Base-by-base conservation (phyloP, 2,113 vertebrate genomes). In the Chaenocephalus aceratus region DNA sequence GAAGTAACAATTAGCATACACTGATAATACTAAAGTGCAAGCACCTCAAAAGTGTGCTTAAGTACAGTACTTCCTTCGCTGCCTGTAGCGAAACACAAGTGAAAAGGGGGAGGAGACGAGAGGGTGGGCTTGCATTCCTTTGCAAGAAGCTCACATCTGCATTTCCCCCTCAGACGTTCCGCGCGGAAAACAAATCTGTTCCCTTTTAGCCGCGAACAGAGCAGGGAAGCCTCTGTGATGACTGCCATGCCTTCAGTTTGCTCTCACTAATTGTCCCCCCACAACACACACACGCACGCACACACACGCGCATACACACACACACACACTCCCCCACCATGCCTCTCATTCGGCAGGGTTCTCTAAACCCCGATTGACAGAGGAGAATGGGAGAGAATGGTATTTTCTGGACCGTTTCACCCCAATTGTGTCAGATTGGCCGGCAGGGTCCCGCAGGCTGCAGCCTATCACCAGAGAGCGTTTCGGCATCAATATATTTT, bases 381-480 rank as follows among this genome's bases (percentile, higher is more conserved):
- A 81, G 36, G 84, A 93, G 92, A 92, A 93, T 81, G 83, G 88
- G 68, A 79, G 86, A 95, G 94, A 95, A 95, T 95, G 88, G 93
- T 93, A 93, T 96, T 96, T 96, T 96, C 95, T 95, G 94, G 93
- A 85, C 95, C 88, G 94, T 95, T 96, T 96, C 94, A 94, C 93
- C 89, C 83, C 88, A 86, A 95, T 95, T 96, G 95, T 96, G 94
- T 91, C 83, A 69, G 87, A 79, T 80, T 93, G 92, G 91, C 93
- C 93, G 82, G 94, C 93, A 86, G 88, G 48, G 88, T 88, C 88
- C 89, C 88, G 79, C 82, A 90, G 91, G 93, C 85, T 93, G 72
- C 83, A 72, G 85, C 85, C 89, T 87, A 75, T 91, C 89, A 94
- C 95, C 93, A 44, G 94, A 83, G 94, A 83, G 78, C 78, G 85